Percentiles rank a stretch among this genome's conserved stretches.
Evolutionary conservation across 2,888 invertebrate species (phyloP).

Genomic region (Campoplex capitator): DNA sequence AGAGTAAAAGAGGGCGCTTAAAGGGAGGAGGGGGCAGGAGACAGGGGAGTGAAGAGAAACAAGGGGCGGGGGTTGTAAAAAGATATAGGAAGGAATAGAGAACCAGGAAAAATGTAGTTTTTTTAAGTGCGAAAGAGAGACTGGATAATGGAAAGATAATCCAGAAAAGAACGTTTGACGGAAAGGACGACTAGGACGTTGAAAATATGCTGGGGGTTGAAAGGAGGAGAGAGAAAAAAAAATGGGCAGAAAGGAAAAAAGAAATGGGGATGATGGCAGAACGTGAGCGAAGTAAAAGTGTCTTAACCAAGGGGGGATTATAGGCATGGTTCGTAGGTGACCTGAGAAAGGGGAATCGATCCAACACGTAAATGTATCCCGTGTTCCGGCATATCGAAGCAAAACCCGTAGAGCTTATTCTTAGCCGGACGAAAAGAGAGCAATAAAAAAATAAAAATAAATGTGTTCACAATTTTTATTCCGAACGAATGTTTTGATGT

Average conservation of each 20-base stretch:
- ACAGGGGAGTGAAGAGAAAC: constrained; percentile 1
- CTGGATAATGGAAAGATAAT: not conserved
- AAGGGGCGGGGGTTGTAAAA: constrained; percentile 8
- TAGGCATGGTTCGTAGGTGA: constrained; percentile 70
- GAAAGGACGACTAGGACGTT: not conserved
- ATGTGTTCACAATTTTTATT: constrained; percentile 16
- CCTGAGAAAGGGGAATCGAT: constrained; percentile 80
- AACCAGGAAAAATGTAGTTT: not conserved
- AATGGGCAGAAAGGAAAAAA: constrained; percentile 2
- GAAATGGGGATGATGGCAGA: constrained; percentile 17
- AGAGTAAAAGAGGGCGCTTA: constrained; percentile 56
- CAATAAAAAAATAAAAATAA: not conserved
- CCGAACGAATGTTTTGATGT: not conserved
- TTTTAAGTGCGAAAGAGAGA: not conserved
- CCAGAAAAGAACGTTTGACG: not conserved
- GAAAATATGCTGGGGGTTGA: not conserved
- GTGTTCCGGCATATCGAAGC: constrained; percentile 68
- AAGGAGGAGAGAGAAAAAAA: not conserved
- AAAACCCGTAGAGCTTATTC: constrained; percentile 58
- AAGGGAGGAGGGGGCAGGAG: constrained; percentile 46
- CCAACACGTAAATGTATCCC: constrained; percentile 78
- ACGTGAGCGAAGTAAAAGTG: constrained; percentile 44
- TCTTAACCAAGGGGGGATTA: constrained; percentile 59
- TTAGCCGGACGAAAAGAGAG: constrained; percentile 17
- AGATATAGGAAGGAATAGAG: constrained; percentile 4